Evolutionary conservation across 2,113 vertebrate genomes (phyloP).

Genomic region (Vidua chalybeata): DNA sequence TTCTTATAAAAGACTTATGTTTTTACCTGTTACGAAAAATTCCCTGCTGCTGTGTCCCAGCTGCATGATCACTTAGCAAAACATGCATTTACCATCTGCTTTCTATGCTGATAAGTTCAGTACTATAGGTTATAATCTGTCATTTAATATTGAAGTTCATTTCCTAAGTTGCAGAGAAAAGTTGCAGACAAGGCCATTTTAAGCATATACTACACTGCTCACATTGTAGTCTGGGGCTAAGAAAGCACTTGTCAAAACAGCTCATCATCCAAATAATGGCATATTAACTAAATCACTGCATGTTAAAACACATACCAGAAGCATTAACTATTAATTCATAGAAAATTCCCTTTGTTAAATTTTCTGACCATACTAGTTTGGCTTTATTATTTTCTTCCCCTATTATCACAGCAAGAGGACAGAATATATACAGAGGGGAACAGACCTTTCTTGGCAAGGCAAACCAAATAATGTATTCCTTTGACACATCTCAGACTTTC

Average conservation of each 20-base stretch:
- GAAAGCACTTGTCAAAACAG: not conserved
- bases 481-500: not conserved
- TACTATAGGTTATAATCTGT: not conserved
- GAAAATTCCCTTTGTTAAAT: not conserved
- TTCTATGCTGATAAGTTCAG: not conserved
- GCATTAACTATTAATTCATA: not conserved
- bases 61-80: not conserved
- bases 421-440: not conserved
- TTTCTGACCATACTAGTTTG: not conserved
- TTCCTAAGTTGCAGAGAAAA: not conserved
- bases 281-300: not conserved
- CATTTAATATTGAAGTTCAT: not conserved
- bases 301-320: not conserved
- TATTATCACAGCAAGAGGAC: not conserved
- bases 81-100: not conserved
- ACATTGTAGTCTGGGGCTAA: not conserved
- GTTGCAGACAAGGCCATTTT: not conserved
- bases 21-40: not conserved
- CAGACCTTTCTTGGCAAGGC: not conserved
- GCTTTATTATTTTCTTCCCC: not conserved
- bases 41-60: not conserved
- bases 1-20: not conserved
- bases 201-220: not conserved
- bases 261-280: not conserved
- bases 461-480: not conserved